Evolutionary conservation across 2,113 vertebrate genomes (phyloP).

Genomic region (Gavia stellata): DNA sequence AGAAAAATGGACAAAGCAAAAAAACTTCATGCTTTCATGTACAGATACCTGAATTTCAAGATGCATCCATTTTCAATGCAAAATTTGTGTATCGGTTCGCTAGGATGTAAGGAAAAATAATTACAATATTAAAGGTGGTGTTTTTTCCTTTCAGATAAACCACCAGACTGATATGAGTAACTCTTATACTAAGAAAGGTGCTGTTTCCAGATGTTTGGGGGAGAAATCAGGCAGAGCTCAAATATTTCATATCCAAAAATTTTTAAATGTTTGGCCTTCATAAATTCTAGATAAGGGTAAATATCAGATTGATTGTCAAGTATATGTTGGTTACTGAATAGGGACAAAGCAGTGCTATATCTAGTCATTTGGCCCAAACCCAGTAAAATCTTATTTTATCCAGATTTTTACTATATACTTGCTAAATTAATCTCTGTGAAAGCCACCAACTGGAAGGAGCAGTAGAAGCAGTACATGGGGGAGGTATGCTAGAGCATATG

Average conservation of each 20-base stretch:
- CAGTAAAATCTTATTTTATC: conserved; percentile 52
- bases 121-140: background rate
- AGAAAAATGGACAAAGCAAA: background rate
- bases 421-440: conserved; percentile 60
- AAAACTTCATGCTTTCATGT: background rate
- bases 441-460: conserved; percentile 43
- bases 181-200: background rate
- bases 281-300: background rate
- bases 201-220: background rate
- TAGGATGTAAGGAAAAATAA: background rate
- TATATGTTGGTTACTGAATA: background rate
- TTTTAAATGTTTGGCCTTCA: background rate
- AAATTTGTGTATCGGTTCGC: background rate
- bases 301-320: background rate
- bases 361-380: conserved; percentile 18
- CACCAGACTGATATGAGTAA: background rate
- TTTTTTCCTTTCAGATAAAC: background rate
- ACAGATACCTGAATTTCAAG: background rate
- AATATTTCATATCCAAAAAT: background rate
- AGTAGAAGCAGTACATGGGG: conserved; percentile 15
- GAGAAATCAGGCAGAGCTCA: background rate
- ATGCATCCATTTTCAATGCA: background rate
- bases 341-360: background rate
- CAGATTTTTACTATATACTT: conserved; percentile 52
- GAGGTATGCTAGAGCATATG: conserved; percentile 54